These are phyloP conservation scores for Apamea crenata DNA, from an alignment of 2,888 invertebrate species.

Conservation along the genomic window DNA sequence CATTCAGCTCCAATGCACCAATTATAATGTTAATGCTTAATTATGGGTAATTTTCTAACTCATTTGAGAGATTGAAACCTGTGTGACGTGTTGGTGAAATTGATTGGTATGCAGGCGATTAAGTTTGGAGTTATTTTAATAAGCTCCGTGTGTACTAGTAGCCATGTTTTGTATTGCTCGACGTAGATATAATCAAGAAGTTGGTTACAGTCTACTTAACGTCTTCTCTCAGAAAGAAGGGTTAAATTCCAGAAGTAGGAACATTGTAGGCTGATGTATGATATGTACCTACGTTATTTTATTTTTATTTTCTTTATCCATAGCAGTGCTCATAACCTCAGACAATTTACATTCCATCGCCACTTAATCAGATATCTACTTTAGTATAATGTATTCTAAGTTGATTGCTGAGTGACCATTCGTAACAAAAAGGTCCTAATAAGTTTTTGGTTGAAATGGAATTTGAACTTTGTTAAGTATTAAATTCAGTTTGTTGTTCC, in stretches of 20 bases:
- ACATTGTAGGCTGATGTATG: too few relatives aligned
- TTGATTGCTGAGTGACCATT: neutral
- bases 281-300: neutral
- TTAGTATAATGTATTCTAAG: neutral
- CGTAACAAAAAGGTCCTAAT: too few relatives aligned
- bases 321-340: neutral
- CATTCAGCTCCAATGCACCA: slow-evolving; percentile 47
- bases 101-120: slow-evolving; percentile 21
- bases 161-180: neutral
- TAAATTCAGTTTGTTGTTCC: too few relatives aligned
- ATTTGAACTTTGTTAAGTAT: neutral
- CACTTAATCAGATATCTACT: neutral
- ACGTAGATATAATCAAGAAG: neutral
- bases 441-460: neutral
- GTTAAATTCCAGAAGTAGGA: neutral
- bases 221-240: neutral
- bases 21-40: slow-evolving; percentile 44
- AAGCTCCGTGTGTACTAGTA: neutral
- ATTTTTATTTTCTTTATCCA: neutral
- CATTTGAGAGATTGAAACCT: slow-evolving; percentile 34
- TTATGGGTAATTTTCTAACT: slow-evolving; percentile 30
- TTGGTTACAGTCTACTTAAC: neutral
- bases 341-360: neutral
- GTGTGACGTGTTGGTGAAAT: slow-evolving; percentile 19
- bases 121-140: slow-evolving; percentile 11